These are phyloP conservation scores for Mergus octosetaceus DNA, from an alignment of 2,797 vertebrate species.

Conservation along the genomic window DNA sequence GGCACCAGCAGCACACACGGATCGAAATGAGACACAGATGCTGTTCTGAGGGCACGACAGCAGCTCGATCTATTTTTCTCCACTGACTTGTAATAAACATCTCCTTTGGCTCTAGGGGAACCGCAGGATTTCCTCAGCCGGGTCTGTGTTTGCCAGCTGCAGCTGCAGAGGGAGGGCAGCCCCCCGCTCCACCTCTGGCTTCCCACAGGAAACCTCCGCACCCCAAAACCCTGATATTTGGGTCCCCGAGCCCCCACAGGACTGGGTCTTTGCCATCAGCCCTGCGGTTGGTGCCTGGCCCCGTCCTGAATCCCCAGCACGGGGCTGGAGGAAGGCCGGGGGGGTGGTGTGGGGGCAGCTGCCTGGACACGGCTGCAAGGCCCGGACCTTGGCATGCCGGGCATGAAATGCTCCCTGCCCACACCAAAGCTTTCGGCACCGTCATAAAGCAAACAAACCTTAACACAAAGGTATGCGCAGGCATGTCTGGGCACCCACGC, in stretches of 20 bases:
- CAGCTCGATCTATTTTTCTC: neutral
- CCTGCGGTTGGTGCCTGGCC: neutral
- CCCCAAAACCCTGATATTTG: too few species aligned
- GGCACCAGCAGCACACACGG: fast-evolving
- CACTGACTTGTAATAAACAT: neutral
- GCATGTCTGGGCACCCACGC: neutral
- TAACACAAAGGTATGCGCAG: fast-evolving
- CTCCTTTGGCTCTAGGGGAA: neutral
- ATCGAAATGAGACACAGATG: fast-evolving
- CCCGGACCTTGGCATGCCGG: neutral
- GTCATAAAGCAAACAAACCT: neutral
- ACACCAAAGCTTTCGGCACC: neutral
- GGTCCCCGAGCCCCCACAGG: fast-evolving
- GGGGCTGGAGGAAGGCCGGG: fast-evolving
- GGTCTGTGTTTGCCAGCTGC: fast-evolving
- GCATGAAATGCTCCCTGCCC: neutral
- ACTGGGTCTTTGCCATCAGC: neutral
- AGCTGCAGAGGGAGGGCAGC: neutral
- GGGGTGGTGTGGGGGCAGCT: neutral
- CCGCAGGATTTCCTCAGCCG: neutral
- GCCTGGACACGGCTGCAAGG: neutral
- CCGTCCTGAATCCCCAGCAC: neutral
- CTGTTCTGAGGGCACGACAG: neutral
- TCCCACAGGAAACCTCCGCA: fast-evolving
- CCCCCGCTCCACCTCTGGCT: neutral